Percentiles rank a stretch among this genome's conserved stretches.
These are phyloP conservation scores for Metaphire vulgaris DNA, from an alignment of 1,140 invertebrate species.

Conservation along the genomic window DNA sequence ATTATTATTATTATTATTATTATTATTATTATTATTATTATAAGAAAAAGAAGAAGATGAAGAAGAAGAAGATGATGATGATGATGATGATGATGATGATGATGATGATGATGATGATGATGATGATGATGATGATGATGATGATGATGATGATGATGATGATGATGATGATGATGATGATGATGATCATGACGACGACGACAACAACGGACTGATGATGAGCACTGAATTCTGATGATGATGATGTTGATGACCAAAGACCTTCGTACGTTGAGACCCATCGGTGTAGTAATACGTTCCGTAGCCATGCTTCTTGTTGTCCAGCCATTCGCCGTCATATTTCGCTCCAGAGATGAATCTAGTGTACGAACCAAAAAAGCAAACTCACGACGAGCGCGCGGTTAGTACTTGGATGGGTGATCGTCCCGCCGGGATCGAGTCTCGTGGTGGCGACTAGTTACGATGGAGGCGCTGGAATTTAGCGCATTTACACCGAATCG, in stretches of 20 bases:
- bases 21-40: too few relatives aligned
- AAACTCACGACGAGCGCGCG: too few relatives aligned
- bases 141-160: conserved; percentile 3
- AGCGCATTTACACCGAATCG: too few relatives aligned
- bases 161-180: conserved; percentile 2
- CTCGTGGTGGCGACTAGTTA: too few relatives aligned
- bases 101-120: conserved; percentile 1
- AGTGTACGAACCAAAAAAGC: too few relatives aligned
- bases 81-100: conserved; percentile 3
- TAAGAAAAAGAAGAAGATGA: neutral
- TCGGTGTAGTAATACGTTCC: conserved; percentile 77
- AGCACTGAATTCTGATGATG: too few relatives aligned
- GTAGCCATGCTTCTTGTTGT: conserved; percentile 68
- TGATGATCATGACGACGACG: neutral
- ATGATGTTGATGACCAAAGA: conserved; percentile 37
- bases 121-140: neutral
- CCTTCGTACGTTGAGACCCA: conserved; percentile 67
- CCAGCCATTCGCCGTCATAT: conserved; percentile 69
- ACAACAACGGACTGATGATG: neutral
- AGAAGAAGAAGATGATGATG: neutral
- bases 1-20: too few relatives aligned
- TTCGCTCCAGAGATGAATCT: conserved; percentile 65
- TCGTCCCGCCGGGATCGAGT: too few relatives aligned
- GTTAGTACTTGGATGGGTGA: too few relatives aligned
- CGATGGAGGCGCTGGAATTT: too few relatives aligned